Evolutionary conservation across 1,140 invertebrate genomes (phyloP).

Genomic region (Rhagoletis zephyria): DNA sequence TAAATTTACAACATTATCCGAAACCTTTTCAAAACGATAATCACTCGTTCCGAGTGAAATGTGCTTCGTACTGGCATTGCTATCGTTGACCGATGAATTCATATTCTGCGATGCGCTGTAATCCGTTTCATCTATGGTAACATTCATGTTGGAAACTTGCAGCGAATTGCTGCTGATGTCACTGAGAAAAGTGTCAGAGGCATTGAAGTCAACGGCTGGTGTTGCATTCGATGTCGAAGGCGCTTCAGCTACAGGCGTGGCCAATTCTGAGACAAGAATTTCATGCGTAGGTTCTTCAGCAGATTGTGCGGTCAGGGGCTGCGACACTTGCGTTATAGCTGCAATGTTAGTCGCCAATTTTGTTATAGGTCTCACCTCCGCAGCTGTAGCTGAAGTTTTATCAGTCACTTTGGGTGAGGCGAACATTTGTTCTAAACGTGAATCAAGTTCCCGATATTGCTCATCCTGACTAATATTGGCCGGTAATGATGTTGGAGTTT

Average conservation of each 20-base stretch:
- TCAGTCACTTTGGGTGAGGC: conserved; percentile 50
- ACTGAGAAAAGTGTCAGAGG: neutral
- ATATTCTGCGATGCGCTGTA: conserved; percentile 4
- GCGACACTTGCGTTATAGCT: neutral
- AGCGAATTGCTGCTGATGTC: neutral
- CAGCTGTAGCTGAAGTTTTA: neutral
- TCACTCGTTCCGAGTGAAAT: conserved; percentile 67
- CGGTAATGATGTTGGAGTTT: conserved; percentile 32
- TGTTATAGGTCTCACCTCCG: neutral
- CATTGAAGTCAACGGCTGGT: neutral
- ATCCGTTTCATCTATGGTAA: conserved; percentile 25
- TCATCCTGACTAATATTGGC: conserved; percentile 46
- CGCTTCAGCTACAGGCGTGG: neutral
- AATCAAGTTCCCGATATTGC: conserved; percentile 55
- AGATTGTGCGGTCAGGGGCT: neutral
- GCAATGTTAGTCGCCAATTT: neutral
- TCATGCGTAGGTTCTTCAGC: neutral
- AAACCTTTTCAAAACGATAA: conserved; percentile 67
- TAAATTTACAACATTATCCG: conserved; percentile 55
- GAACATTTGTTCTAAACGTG: conserved; percentile 53
- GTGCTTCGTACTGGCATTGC: conserved; percentile 62
- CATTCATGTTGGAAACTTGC: neutral
- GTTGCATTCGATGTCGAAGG: neutral
- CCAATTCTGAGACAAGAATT: neutral
- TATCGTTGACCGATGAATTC: neutral